These are phyloP conservation scores for Gonocerus acuteangulatus DNA, from an alignment of 2,888 invertebrate species.

Conservation along the genomic window DNA sequence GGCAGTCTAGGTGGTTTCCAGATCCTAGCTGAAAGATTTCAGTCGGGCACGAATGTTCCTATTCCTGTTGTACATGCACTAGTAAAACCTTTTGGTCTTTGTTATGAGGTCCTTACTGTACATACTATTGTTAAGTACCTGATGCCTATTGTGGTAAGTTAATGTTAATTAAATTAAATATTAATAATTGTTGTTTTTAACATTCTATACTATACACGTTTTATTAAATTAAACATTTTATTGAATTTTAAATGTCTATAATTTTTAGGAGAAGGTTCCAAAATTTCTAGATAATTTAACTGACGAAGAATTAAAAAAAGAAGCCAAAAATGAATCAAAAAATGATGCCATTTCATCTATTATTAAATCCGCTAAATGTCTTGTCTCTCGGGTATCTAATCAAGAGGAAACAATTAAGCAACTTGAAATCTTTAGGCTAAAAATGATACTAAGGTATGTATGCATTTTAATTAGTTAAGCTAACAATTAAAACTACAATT, in stretches of 20 bases:
- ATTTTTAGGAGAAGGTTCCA: constrained; percentile 74
- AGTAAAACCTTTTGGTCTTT: constrained; percentile 83
- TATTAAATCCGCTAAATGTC: constrained; percentile 83
- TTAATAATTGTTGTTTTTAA: no score
- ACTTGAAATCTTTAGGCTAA: constrained; percentile 88
- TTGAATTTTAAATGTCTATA: no score
- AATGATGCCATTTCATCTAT: constrained; percentile 93
- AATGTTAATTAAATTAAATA: neutral
- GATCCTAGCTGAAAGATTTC: constrained; percentile 73
- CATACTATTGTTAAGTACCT: constrained; percentile 87
- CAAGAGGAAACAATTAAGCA: constrained; percentile 73
- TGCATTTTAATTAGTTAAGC: no score
- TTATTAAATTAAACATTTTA: no score
- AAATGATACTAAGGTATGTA: constrained; percentile 72
- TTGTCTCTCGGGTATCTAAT: constrained; percentile 74
- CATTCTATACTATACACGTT: no score
- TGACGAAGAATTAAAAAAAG: constrained; percentile 90
- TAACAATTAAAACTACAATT: no score
- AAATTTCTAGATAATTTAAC: constrained; percentile 81
- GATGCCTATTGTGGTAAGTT: constrained; percentile 77
- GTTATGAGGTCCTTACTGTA: constrained; percentile 82
- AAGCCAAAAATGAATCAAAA: constrained; percentile 90
- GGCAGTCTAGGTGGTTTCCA: constrained; percentile 85
- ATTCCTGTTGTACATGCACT: constrained; percentile 72
- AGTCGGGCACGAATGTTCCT: constrained; percentile 61